phyloP scores from a whole-genome alignment of 2,113 vertebrate species.

The Chionomys nivalis region DNA sequence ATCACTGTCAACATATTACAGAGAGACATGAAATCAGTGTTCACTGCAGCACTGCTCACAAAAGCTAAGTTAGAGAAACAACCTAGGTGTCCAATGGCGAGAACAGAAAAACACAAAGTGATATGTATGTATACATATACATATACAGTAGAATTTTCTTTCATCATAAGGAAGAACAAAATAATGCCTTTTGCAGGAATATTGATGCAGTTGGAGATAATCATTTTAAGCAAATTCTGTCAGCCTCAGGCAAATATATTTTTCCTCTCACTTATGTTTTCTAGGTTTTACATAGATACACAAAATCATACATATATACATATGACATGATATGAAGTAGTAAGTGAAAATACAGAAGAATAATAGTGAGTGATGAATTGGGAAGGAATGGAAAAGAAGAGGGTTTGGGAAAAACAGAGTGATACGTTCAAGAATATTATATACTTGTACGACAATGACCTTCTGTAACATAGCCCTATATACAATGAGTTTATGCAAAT shows the following conservation, averaged over 20 bases:
- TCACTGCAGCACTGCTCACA: background rate
- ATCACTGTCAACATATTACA: background rate
- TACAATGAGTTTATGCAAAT: background rate
- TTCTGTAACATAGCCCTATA: background rate
- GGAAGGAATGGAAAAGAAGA: background rate
- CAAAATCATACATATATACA: background rate
- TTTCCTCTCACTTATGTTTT: background rate
- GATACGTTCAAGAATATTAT: background rate
- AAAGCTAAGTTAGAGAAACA: too few relatives aligned
- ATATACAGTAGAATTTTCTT: background rate
- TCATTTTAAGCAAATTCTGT: background rate
- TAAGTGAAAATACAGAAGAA: background rate
- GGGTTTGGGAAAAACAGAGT: background rate
- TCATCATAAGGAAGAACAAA: background rate
- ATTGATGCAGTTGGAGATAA: background rate
- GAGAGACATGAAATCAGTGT: background rate
- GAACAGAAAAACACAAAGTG: background rate
- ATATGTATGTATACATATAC: too few relatives aligned
- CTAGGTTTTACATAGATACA: background rate
- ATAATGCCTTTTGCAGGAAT: background rate
- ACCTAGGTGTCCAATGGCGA: too few relatives aligned
- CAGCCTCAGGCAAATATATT: background rate
- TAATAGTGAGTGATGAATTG: background rate
- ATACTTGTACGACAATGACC: background rate
- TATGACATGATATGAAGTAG: too few relatives aligned